Conservation (phyloP, 2,797 vertebrate species). For the Myotis daubentonii region DNA sequence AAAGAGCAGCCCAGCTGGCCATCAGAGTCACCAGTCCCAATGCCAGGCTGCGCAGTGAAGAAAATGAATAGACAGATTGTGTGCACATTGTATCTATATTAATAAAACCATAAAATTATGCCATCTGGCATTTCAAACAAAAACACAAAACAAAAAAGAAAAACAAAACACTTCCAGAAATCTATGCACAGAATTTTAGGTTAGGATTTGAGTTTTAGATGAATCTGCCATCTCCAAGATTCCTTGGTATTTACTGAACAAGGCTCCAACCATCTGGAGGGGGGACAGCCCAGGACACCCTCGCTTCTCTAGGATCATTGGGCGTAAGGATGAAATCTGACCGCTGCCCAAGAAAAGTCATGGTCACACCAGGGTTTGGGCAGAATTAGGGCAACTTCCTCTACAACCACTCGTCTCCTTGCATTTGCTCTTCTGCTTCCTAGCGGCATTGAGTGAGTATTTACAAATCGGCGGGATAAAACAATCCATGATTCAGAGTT, state of each 20-base stretch:
- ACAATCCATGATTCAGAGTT: background rate
- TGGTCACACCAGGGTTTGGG: background rate
- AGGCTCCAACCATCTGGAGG: background rate
- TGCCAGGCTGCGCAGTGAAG: background rate
- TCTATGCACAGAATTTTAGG: background rate
- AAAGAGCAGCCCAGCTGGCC: background rate
- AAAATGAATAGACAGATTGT: background rate
- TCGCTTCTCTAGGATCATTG: background rate
- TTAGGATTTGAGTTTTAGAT: slow-evolving; percentile 2
- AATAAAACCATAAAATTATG: background rate
- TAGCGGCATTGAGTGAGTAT: background rate
- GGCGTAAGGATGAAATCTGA: background rate
- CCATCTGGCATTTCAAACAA: background rate
- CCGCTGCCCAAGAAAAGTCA: background rate
- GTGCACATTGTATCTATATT: background rate
- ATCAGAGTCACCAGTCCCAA: background rate
- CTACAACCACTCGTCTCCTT: background rate
- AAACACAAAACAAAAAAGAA: background rate
- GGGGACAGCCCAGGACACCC: background rate
- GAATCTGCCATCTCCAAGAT: background rate
- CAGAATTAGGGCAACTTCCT: background rate
- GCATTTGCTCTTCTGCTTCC: background rate
- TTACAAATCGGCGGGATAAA: background rate
- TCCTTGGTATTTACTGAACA: background rate
- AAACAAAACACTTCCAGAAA: background rate